phyloP scores from a whole-genome alignment of 2,888 invertebrate genomes.

The Panzeria rudis region DNA sequence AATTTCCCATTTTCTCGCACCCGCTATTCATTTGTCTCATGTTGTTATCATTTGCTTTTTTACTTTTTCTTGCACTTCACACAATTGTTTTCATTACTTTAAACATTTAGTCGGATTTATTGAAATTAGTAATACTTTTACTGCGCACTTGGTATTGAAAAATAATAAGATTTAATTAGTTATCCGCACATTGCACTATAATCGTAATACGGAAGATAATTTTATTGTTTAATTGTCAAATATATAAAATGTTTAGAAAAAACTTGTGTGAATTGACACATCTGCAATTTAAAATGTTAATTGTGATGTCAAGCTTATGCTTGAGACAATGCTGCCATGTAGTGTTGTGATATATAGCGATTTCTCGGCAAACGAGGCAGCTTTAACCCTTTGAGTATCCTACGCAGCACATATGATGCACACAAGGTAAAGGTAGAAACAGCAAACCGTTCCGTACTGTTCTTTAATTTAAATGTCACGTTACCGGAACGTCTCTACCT shows the following conservation, averaged over 20 bases:
- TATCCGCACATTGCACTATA: slow-evolving; percentile 45
- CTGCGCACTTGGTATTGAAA: slow-evolving; percentile 47
- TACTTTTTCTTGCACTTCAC: slow-evolving; percentile 34
- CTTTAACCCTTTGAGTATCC: no score
- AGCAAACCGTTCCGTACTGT: no score
- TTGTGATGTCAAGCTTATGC: slow-evolving; percentile 55
- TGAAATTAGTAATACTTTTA: background rate
- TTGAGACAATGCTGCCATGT: slow-evolving; percentile 49
- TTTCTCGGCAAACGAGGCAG: no score
- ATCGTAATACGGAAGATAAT: slow-evolving; percentile 43
- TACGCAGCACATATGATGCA: no score
- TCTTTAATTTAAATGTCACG: no score
- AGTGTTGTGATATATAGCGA: no score
- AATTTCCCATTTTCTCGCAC: slow-evolving; percentile 50
- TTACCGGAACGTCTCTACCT: no score
- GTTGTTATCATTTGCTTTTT: slow-evolving; percentile 62
- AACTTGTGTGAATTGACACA: slow-evolving; percentile 66
- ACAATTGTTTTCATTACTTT: slow-evolving; percentile 33
- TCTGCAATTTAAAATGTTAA: slow-evolving; percentile 50
- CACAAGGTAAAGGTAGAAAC: no score
- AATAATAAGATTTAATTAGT: background rate
- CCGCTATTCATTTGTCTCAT: slow-evolving; percentile 21
- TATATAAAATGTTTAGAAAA: slow-evolving; percentile 27
- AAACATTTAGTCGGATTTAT: background rate
- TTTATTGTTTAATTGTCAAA: slow-evolving; percentile 50